Evolutionary conservation across 2,113 vertebrate genomes (phyloP).

Genomic region (Trichomycterus rosablanca): DNA sequence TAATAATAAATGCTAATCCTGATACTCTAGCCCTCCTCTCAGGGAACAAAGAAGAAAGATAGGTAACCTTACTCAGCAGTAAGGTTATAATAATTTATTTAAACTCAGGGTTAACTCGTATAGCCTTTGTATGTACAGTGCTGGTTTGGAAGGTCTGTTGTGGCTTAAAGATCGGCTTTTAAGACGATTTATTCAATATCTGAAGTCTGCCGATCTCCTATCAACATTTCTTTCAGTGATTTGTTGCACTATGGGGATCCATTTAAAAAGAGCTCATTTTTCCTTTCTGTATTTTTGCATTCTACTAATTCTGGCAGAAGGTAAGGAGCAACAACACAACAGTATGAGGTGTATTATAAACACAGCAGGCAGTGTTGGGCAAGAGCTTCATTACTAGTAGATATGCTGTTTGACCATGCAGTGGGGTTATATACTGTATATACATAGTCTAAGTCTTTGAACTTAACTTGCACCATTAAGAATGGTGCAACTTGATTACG

Average conservation of each 20-base stretch:
- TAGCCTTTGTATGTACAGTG: slow-evolving; percentile 31
- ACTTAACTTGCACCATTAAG: too few species aligned
- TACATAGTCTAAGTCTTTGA: too few species aligned
- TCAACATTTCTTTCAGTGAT: slow-evolving; percentile 30
- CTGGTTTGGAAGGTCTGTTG: too few species aligned
- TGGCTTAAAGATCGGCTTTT: too few species aligned
- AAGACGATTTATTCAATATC: slow-evolving; percentile 32
- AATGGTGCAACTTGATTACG: too few species aligned
- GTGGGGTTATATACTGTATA: too few species aligned
- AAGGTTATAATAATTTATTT: slow-evolving; percentile 58
- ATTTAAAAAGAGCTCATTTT: slow-evolving; percentile 37
- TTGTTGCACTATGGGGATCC: slow-evolving; percentile 37
- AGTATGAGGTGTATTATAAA: slow-evolving; percentile 13
- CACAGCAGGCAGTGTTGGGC: neutral
- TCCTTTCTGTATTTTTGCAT: slow-evolving; percentile 50
- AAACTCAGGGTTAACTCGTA: slow-evolving; percentile 48
- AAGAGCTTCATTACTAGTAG: too few species aligned
- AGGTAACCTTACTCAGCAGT: neutral
- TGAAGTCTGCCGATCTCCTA: slow-evolving; percentile 38
- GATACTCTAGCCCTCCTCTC: slow-evolving; percentile 56
- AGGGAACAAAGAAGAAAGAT: neutral
- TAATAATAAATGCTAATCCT: slow-evolving; percentile 61
- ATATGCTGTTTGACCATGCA: too few species aligned
- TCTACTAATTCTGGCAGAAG: slow-evolving; percentile 52
- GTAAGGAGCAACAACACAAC: slow-evolving; percentile 50